Percentiles rank a stretch among this genome's conserved stretches.
Evolutionary conservation across 2,888 invertebrate species (phyloP).

Genomic region (Eurois occulta): DNA sequence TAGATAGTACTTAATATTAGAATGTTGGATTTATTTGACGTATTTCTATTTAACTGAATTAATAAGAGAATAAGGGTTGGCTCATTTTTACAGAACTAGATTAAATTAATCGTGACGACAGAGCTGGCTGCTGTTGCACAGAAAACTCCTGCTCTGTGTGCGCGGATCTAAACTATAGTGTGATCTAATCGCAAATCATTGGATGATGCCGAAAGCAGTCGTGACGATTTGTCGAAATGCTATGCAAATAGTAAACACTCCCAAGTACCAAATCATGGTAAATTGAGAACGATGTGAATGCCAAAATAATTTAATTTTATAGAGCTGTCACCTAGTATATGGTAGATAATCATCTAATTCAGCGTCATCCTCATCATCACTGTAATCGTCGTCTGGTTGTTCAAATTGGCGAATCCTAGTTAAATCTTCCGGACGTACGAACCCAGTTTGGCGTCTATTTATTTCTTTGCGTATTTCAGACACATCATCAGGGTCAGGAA

Average conservation of each 20-base stretch:
- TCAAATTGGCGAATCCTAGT: slow-evolving; percentile 65
- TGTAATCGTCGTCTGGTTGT: slow-evolving; percentile 27
- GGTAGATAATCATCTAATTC: slow-evolving; percentile 33
- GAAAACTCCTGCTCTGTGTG: neutral
- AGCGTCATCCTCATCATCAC: slow-evolving; percentile 14
- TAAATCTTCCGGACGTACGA: slow-evolving; percentile 72
- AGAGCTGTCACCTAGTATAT: slow-evolving; percentile 47
- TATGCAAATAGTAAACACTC: neutral
- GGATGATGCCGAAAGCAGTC: neutral
- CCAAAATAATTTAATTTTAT: slow-evolving; percentile 7
- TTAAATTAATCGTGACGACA: neutral
- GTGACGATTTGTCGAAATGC: neutral
- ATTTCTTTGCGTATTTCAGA: slow-evolving; percentile 69
- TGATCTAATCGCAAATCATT: neutral
- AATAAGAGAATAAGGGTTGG: no score
- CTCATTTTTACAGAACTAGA: neutral
- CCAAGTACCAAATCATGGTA: neutral
- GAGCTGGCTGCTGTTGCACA: neutral
- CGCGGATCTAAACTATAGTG: neutral
- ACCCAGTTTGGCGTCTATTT: slow-evolving; percentile 81
- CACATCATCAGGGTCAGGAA: slow-evolving; percentile 53
- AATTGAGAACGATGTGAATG: neutral
- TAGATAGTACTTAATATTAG: no score
- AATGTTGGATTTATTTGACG: neutral
- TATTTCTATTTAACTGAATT: neutral